phyloP scores from a whole-genome alignment of 2,888 invertebrate species.

The Drosophila kokeensis region DNA sequence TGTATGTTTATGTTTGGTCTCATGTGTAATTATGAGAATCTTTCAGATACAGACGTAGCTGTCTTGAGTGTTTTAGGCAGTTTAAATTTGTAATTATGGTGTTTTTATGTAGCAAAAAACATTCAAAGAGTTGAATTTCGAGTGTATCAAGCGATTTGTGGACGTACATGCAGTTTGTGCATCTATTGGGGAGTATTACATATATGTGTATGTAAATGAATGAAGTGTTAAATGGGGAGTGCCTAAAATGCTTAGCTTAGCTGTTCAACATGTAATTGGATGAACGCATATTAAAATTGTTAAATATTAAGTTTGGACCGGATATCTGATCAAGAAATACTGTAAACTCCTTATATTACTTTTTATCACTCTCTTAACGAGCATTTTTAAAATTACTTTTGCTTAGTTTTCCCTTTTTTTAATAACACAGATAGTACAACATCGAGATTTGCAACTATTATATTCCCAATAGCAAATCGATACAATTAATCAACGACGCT shows the following conservation, averaged over 20 bases:
- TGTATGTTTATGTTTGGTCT: constrained; percentile 77
- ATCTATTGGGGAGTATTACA: constrained; percentile 30
- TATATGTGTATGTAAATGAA: constrained; percentile 4
- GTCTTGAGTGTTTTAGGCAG: constrained; percentile 69
- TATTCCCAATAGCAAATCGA: background rate
- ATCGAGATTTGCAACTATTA: background rate
- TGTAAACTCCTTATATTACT: background rate
- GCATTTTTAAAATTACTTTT: background rate
- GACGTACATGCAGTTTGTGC: constrained; percentile 29
- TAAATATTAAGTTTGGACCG: background rate
- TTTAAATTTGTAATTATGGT: constrained; percentile 67
- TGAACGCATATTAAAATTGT: background rate
- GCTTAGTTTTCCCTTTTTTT: background rate
- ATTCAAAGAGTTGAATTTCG: constrained; percentile 25
- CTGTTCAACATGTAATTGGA: background rate
- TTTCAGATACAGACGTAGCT: constrained; percentile 53
- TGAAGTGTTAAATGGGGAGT: constrained; percentile 27
- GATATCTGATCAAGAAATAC: background rate
- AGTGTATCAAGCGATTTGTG: constrained; percentile 39
- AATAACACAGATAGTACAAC: background rate
- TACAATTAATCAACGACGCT: background rate
- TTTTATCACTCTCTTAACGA: background rate
- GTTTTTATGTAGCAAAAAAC: constrained; percentile 59
- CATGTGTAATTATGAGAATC: constrained; percentile 77
- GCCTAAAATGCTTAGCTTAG: constrained; percentile 1